A percentile compares a stretch with the other conserved stretches of the same genome.
Evolutionary conservation across 2,113 vertebrate genomes (phyloP).

Genomic region (Ameiurus melas): DNA sequence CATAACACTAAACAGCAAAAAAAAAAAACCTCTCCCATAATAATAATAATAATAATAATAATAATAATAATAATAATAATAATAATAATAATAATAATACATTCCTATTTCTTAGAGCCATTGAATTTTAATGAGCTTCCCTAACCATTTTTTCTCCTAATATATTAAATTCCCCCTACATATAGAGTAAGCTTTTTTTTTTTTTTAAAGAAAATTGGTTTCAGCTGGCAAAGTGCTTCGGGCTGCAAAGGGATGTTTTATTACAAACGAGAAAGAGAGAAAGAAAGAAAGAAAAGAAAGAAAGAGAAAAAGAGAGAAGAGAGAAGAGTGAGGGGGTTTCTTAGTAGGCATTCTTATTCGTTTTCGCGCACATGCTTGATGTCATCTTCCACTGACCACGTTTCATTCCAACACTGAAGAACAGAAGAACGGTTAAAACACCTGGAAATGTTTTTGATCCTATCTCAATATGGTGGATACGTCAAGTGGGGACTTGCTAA

Average conservation of each 20-base stretch:
- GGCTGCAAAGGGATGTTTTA: conserved; percentile 61
- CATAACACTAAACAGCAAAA: conserved; percentile 61
- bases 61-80: conserved; percentile 68
- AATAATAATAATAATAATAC: conserved; percentile 67
- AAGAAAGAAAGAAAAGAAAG: not conserved
- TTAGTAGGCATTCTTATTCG: not conserved
- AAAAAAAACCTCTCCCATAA: conserved; percentile 66
- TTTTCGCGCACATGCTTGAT: not conserved
- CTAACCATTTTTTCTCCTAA: conserved; percentile 63
- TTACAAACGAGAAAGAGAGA: conserved; percentile 50
- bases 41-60: conserved; percentile 64
- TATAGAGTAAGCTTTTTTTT: conserved; percentile 57
- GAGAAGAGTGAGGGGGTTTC: not conserved
- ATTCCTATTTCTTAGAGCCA: conserved; percentile 68
- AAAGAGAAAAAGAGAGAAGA: not conserved
- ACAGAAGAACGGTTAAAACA: not conserved
- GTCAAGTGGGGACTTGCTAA: conserved; percentile 21
- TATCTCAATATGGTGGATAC: not conserved
- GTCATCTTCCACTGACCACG: not conserved
- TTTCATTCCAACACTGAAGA: not conserved
- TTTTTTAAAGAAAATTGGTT: conserved; percentile 67
- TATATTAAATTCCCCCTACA: conserved; percentile 37
- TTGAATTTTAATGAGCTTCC: conserved; percentile 77
- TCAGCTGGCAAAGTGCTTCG: conserved; percentile 71
- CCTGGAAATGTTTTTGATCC: conserved; percentile 10